Evolutionary conservation across 2,113 vertebrate genomes (phyloP).

Genomic region (Emydura subglobosa): DNA sequence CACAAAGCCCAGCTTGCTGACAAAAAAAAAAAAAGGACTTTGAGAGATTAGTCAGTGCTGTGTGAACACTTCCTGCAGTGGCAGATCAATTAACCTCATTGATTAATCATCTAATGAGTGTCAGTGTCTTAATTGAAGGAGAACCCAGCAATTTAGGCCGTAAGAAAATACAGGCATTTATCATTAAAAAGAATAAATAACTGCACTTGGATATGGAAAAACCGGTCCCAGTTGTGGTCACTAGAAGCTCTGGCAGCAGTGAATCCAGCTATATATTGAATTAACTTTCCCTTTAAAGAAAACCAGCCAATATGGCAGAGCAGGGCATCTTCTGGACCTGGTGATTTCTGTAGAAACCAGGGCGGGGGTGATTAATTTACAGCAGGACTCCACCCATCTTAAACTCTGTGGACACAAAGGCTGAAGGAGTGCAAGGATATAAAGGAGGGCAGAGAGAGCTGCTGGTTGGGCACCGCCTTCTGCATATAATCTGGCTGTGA

Average conservation of each 20-base stretch:
- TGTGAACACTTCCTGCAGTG: rapidly evolving
- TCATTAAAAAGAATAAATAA: background rate
- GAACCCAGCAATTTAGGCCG: background rate
- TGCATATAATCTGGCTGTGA: background rate
- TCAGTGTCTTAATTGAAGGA: conserved; percentile 23
- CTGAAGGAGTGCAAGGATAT: background rate
- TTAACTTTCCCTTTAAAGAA: conserved; percentile 17
- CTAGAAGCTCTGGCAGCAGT: background rate
- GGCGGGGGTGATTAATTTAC: background rate
- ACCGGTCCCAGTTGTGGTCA: background rate
- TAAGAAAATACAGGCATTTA: background rate
- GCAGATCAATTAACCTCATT: conserved; percentile 22
- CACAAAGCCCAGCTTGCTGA: background rate
- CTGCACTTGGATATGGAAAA: conserved; percentile 26
- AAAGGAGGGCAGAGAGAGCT: background rate
- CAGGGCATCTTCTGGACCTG: background rate
- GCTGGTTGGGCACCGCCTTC: background rate
- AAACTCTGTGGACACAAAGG: rapidly evolving
- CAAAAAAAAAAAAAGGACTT: background rate
- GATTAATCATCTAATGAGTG: background rate
- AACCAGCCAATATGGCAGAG: background rate
- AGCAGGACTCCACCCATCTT: background rate
- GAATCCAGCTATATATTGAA: background rate
- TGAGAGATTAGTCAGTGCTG: rapidly evolving
- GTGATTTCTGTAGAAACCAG: rapidly evolving